phyloP scores from a whole-genome alignment of 2,888 invertebrate species.

The Tubulanus polymorphus region DNA sequence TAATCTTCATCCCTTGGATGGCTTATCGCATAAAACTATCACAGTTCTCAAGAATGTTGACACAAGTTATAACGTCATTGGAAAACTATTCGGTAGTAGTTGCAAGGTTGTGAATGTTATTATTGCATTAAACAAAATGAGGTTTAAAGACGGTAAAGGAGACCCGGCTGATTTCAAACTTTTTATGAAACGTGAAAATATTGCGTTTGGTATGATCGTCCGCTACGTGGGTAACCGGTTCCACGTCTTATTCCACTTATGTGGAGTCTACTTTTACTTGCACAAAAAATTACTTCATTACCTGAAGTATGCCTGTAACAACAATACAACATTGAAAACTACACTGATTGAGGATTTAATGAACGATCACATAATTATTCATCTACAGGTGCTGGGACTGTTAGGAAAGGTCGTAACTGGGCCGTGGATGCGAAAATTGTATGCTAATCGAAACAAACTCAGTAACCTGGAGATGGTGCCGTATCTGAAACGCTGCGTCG shows the following conservation, averaged over 20 bases:
- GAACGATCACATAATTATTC: not conserved
- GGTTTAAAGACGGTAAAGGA: not conserved
- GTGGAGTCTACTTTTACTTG: not conserved
- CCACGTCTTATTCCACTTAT: not conserved
- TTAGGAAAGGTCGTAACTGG: slow-evolving; percentile 9
- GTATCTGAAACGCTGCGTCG: not conserved
- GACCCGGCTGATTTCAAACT: not conserved
- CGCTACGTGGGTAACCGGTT: not conserved
- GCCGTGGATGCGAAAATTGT: slow-evolving; percentile 8
- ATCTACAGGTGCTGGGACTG: slow-evolving; percentile 5
- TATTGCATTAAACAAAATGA: not conserved
- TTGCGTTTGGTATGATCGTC: not conserved
- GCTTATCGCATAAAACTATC: not conserved
- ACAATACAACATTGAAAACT: not conserved
- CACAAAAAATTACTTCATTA: not conserved
- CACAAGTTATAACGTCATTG: not conserved
- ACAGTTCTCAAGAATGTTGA: not conserved
- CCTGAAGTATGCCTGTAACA: not conserved
- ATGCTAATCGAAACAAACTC: not conserved
- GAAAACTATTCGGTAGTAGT: not conserved
- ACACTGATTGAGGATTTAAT: slow-evolving; percentile 1
- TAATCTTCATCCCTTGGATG: not conserved
- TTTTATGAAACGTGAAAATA: not conserved
- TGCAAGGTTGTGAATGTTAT: not conserved
- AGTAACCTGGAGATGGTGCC: slow-evolving; percentile 1